These are phyloP conservation scores for Coregonus suidteri DNA, from an alignment of 2,797 vertebrate species.

Conservation along the genomic window DNA sequence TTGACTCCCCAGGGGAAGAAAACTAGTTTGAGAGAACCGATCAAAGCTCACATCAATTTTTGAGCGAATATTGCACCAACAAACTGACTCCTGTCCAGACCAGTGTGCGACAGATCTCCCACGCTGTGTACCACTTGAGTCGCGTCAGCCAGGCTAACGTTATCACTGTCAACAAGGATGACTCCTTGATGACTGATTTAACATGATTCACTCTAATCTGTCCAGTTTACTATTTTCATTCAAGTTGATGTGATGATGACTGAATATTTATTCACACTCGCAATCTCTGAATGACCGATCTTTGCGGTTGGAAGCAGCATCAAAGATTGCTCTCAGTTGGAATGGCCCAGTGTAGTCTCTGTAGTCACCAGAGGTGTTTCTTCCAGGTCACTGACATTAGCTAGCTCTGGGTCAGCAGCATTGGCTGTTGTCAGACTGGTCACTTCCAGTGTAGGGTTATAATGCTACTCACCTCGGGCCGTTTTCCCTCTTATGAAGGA, in stretches of 20 bases:
- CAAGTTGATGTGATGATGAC: background rate
- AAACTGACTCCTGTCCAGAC: too few relatives aligned
- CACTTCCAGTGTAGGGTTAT: constrained; percentile 25
- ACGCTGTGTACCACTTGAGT: too few relatives aligned
- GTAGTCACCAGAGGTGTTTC: background rate
- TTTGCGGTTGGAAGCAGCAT: background rate
- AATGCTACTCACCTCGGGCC: constrained; percentile 24
- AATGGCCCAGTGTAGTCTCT: background rate
- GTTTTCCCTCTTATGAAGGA: constrained; percentile 2
- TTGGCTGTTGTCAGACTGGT: constrained; percentile 38
- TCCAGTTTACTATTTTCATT: background rate
- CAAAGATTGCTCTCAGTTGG: background rate
- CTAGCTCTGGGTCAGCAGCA: constrained; percentile 3
- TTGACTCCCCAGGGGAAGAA: too few relatives aligned
- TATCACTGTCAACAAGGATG: background rate
- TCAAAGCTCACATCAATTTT: too few relatives aligned
- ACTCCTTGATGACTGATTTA: background rate
- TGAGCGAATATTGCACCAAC: too few relatives aligned
- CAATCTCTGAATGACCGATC: background rate
- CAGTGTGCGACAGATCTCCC: too few relatives aligned
- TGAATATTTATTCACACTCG: background rate
- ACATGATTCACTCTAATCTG: background rate
- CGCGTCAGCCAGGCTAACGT: too few relatives aligned
- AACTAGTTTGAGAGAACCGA: too few relatives aligned
- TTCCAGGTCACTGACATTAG: constrained; percentile 23